These are phyloP conservation scores for Drosophila pruinosa DNA, from an alignment of 1,140 invertebrate genomes.

Conservation along the genomic window DNA sequence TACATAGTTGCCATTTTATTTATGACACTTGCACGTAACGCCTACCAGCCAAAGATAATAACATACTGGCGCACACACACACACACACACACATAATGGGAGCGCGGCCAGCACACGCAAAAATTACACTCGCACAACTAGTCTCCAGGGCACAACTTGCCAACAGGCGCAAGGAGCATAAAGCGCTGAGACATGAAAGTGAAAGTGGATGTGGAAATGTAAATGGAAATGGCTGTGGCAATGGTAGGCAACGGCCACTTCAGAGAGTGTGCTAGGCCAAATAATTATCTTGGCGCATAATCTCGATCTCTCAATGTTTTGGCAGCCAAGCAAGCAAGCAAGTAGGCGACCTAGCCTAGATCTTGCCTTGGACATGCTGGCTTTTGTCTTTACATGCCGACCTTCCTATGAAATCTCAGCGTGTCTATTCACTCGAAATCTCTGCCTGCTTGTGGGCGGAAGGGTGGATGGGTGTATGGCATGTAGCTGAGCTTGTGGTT, in stretches of 20 bases:
- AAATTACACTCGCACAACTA: slow-evolving; percentile 70
- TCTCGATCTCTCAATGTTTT: slow-evolving; percentile 48
- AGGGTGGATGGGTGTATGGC: slow-evolving; percentile 7
- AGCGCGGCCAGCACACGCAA: slow-evolving; percentile 7
- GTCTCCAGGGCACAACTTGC: slow-evolving; percentile 77
- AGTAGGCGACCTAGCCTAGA: slow-evolving; percentile 21
- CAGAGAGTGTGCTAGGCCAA: slow-evolving; percentile 42
- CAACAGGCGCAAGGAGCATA: slow-evolving; percentile 71
- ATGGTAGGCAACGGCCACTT: slow-evolving; percentile 26
- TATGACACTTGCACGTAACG: slow-evolving; percentile 75
- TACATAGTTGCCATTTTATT: slow-evolving; percentile 76
- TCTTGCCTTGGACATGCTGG: slow-evolving; percentile 49
- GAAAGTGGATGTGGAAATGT: slow-evolving; percentile 33
- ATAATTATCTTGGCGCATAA: slow-evolving; percentile 77
- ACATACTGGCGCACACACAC: slow-evolving; percentile 29
- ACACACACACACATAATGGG: slow-evolving; percentile 1
- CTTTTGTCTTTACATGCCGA: slow-evolving; percentile 41
- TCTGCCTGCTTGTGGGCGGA: neutral
- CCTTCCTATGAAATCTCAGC: slow-evolving; percentile 54
- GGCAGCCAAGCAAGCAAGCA: slow-evolving; percentile 28
- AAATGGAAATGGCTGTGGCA: slow-evolving; percentile 15
- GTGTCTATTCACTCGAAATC: slow-evolving; percentile 11
- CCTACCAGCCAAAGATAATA: slow-evolving; percentile 75
- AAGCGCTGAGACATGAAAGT: slow-evolving; percentile 64
- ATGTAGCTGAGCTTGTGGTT: slow-evolving; percentile 11